These are phyloP conservation scores for Aporophyla nigra DNA, from an alignment of 2,888 invertebrate genomes.

Conservation along the genomic window DNA sequence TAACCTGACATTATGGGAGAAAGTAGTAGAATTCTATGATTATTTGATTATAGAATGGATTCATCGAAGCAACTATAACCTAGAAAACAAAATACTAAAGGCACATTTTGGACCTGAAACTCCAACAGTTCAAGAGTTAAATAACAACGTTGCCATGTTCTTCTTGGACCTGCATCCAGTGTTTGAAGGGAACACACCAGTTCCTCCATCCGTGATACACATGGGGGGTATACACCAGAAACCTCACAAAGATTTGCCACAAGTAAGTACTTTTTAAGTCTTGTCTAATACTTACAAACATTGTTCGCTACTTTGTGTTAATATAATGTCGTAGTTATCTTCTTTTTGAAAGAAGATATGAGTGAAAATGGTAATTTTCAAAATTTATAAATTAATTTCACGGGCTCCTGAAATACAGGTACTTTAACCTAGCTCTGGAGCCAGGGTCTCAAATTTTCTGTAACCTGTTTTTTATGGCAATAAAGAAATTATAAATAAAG, in stretches of 20 bases:
- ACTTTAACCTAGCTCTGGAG: too few species aligned
- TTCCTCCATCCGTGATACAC: constrained; percentile 72
- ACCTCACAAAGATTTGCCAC: constrained; percentile 41
- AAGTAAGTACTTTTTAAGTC: constrained; percentile 10
- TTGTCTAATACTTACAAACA: not conserved
- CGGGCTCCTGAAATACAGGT: too few species aligned
- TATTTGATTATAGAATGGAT: constrained; percentile 12
- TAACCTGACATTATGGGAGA: constrained; percentile 60
- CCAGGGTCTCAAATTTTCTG: too few species aligned
- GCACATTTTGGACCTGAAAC: constrained; percentile 43
- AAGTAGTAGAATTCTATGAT: constrained; percentile 45
- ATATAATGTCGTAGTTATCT: too few species aligned
- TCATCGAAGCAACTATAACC: constrained; percentile 14
- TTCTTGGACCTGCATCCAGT: constrained; percentile 74
- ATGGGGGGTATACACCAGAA: constrained; percentile 75
- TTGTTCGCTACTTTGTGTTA: not conserved
- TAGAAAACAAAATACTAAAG: constrained; percentile 23
- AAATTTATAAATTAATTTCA: too few species aligned
- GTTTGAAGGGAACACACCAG: constrained; percentile 73
- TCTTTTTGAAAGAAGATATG: not conserved
- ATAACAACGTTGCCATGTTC: constrained; percentile 70
- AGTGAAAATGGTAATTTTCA: not conserved
- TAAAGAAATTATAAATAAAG: too few species aligned
- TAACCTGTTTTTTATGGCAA: too few species aligned
- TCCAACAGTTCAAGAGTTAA: constrained; percentile 46